Conservation (phyloP, 2,113 vertebrate genomes). For the Pedionomus torquatus region DNA sequence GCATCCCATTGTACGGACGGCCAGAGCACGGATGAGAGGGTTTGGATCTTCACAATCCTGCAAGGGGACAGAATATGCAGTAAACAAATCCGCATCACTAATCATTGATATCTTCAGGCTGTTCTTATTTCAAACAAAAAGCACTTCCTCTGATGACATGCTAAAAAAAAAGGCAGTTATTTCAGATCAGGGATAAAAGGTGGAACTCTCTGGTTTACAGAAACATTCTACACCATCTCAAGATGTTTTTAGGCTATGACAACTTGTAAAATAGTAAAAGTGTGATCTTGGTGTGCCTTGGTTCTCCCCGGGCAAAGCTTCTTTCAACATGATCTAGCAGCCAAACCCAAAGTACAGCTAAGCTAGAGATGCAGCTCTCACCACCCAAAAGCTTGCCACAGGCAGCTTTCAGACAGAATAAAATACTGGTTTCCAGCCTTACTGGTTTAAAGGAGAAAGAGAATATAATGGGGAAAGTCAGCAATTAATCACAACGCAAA, state of each 20-base stretch:
- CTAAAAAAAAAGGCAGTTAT: not conserved
- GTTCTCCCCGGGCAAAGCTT: not conserved
- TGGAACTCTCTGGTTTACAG: not conserved
- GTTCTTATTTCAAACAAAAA: not conserved
- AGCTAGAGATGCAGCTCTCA: not conserved
- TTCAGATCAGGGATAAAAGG: not conserved
- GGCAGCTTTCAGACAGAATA: not conserved
- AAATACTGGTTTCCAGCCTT: not conserved
- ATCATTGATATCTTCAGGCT: not conserved
- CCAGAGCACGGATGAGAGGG: constrained; percentile 94
- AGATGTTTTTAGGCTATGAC: not conserved
- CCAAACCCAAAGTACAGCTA: not conserved
- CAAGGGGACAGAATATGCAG: fast-evolving
- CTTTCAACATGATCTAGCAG: not conserved
- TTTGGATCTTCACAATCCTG: constrained; percentile 99
- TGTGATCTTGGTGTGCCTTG: not conserved
- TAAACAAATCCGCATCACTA: not conserved
- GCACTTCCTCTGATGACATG: not conserved
- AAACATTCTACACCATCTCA: not conserved
- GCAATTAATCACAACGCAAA: not conserved
- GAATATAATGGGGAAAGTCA: not conserved
- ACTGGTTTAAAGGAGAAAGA: not conserved
- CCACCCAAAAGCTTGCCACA: not conserved
- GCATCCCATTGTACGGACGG: constrained; percentile 98
- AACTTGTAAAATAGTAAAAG: not conserved